Evolutionary conservation across 2,888 invertebrate genomes (phyloP).

Genomic region (Cynaeus angustus): DNA sequence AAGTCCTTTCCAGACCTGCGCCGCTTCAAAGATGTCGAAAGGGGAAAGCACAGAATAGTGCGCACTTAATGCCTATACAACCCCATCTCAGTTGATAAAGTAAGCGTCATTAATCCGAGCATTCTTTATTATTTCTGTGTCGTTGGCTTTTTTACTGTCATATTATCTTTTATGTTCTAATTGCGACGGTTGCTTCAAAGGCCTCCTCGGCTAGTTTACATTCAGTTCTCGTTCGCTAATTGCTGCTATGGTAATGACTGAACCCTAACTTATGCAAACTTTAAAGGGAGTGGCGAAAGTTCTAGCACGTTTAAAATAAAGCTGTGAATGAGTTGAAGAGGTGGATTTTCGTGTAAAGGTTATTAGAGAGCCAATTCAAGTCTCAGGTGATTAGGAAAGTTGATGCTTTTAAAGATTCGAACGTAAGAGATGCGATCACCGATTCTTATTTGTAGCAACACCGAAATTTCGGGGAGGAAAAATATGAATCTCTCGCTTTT

Average conservation of each 20-base stretch:
- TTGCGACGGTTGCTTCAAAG: constrained; percentile 65
- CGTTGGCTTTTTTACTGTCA: constrained; percentile 67
- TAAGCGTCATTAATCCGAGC: constrained; percentile 68
- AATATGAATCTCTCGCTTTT: constrained; percentile 14
- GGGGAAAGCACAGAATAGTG: constrained; percentile 59
- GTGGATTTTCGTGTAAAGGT: constrained; percentile 49
- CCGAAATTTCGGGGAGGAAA: constrained; percentile 6
- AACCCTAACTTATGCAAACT: constrained; percentile 67
- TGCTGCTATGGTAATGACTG: constrained; percentile 59
- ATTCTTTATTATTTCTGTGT: constrained; percentile 68
- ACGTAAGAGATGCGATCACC: too few species aligned
- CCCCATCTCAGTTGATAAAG: constrained; percentile 63
- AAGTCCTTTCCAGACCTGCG: constrained; percentile 45
- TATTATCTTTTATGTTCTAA: constrained; percentile 68
- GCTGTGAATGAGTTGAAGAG: constrained; percentile 55
- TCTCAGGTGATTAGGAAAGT: constrained; percentile 44
- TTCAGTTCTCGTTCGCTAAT: constrained; percentile 65
- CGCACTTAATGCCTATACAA: constrained; percentile 61
- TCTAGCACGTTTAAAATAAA: constrained; percentile 62
- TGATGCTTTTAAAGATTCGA: constrained; percentile 32
- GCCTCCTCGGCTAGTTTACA: constrained; percentile 66
- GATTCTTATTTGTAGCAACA: too few species aligned
- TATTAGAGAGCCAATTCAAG: constrained; percentile 52
- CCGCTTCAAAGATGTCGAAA: constrained; percentile 45
- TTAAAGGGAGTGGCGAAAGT: constrained; percentile 65